Conservation (phyloP, 2,888 invertebrate genomes). For the Macrophya annulata region DNA sequence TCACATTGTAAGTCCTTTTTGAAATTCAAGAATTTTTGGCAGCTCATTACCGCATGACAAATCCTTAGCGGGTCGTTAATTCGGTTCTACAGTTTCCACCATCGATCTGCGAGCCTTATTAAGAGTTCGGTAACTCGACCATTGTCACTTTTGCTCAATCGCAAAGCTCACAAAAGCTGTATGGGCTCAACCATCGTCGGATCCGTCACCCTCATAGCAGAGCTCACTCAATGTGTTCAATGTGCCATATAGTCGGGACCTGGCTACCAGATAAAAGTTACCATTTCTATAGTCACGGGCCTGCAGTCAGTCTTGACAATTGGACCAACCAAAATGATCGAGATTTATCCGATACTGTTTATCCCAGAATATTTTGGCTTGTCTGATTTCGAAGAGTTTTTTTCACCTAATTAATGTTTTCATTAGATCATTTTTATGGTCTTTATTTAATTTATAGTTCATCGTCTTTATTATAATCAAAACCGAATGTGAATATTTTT, state of each 20-base stretch:
- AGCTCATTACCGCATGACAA: background rate
- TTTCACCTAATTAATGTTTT: too few species aligned
- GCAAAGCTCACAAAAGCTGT: constrained; percentile 40
- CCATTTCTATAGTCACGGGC: background rate
- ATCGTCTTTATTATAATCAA: background rate
- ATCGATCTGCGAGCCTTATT: constrained; percentile 15
- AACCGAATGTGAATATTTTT: background rate
- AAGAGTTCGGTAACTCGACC: constrained; percentile 37
- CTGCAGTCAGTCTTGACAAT: constrained; percentile 6
- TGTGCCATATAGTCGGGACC: background rate
- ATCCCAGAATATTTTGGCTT: background rate
- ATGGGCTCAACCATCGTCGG: constrained; percentile 11
- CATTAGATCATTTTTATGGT: too few species aligned
- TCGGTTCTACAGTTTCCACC: background rate
- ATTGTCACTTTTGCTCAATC: constrained; percentile 41
- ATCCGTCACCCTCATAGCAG: background rate
- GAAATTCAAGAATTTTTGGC: background rate
- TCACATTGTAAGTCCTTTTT: background rate
- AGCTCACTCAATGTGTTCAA: constrained; percentile 11
- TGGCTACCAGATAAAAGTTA: constrained; percentile 22
- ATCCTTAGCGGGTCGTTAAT: constrained; percentile 12
- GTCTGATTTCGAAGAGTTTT: too few species aligned
- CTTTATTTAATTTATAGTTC: background rate
- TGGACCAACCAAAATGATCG: background rate
- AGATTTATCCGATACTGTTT: background rate